Conservation (phyloP, 2,888 invertebrate genomes). For the Acrocyrtus sp. region DNA sequence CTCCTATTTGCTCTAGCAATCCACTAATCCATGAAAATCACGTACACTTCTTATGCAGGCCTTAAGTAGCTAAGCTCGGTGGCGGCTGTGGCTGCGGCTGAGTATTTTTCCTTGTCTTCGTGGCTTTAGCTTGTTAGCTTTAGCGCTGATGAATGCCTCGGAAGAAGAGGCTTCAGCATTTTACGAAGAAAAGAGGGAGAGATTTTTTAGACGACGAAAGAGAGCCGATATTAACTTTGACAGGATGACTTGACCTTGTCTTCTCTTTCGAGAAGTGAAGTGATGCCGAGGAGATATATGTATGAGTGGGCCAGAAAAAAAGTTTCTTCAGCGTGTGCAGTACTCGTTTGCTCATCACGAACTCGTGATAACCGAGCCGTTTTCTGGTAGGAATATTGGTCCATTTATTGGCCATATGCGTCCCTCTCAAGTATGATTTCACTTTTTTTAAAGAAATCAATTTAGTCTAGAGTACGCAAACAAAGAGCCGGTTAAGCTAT, state of each 20-base stretch:
- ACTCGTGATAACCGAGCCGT: slow-evolving; percentile 32
- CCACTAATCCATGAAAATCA: slow-evolving; percentile 46
- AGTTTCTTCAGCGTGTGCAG: slow-evolving; percentile 15
- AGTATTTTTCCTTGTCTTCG: neutral
- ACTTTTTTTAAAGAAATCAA: neutral
- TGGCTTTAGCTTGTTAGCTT: neutral
- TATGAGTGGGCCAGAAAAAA: slow-evolving; percentile 9
- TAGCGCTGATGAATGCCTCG: neutral
- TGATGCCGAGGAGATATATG: slow-evolving; percentile 29
- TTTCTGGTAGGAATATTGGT: neutral
- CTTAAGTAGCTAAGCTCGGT: slow-evolving; percentile 29
- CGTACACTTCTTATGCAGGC: slow-evolving; percentile 21
- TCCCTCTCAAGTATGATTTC: neutral
- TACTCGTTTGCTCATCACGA: slow-evolving; percentile 30
- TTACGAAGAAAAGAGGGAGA: slow-evolving; percentile 17
- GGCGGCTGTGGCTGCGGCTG: neutral
- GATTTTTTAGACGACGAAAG: too few relatives aligned
- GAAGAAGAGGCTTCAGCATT: neutral
- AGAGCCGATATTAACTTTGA: slow-evolving; percentile 52
- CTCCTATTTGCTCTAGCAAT: slow-evolving; percentile 41
- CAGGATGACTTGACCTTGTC: slow-evolving; percentile 55
- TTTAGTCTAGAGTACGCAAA: too few relatives aligned
- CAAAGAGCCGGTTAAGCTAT: too few relatives aligned
- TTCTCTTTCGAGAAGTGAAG: slow-evolving; percentile 29
- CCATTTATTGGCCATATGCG: slow-evolving; percentile 26